Evolutionary conservation across 2,888 invertebrate genomes (phyloP).

Genomic region (Drosophila prostipennis): DNA sequence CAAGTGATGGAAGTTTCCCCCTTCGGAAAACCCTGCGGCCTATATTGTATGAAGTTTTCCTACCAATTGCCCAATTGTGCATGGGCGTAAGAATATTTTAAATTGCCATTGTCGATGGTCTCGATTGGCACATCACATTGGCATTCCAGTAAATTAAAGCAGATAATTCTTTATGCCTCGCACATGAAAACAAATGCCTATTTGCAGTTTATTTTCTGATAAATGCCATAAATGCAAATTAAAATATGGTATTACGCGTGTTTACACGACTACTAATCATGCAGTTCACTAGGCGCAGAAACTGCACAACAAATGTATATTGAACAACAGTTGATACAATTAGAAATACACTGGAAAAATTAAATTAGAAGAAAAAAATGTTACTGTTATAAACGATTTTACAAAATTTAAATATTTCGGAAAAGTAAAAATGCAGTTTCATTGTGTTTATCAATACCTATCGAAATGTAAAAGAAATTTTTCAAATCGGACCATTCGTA

Average conservation of each 20-base stretch:
- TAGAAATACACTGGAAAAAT: too few species aligned
- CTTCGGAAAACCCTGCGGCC: constrained; percentile 14
- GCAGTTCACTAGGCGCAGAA: constrained; percentile 1
- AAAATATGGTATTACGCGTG: not conserved
- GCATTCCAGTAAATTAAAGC: not conserved
- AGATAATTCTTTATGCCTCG: not conserved
- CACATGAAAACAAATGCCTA: not conserved
- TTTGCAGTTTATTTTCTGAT: not conserved
- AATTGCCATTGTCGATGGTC: constrained; percentile 5
- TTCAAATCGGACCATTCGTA: too few species aligned
- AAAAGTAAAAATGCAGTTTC: too few species aligned
- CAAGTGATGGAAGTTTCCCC: constrained; percentile 21
- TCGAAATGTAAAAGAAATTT: too few species aligned
- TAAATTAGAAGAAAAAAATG: too few species aligned
- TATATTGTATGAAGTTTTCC: constrained; percentile 7
- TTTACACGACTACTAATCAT: not conserved
- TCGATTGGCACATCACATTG: not conserved
- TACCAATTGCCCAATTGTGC: too few species aligned
- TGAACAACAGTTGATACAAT: not conserved
- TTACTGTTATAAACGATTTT: too few species aligned
- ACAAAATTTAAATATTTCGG: too few species aligned
- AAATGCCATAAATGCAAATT: constrained; percentile 8
- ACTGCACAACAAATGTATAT: not conserved
- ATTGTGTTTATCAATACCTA: too few species aligned
- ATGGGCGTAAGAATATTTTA: constrained; percentile 3